These are phyloP conservation scores for Nasonia longicornis DNA, from an alignment of 1,140 invertebrate species.

Conservation along the genomic window DNA sequence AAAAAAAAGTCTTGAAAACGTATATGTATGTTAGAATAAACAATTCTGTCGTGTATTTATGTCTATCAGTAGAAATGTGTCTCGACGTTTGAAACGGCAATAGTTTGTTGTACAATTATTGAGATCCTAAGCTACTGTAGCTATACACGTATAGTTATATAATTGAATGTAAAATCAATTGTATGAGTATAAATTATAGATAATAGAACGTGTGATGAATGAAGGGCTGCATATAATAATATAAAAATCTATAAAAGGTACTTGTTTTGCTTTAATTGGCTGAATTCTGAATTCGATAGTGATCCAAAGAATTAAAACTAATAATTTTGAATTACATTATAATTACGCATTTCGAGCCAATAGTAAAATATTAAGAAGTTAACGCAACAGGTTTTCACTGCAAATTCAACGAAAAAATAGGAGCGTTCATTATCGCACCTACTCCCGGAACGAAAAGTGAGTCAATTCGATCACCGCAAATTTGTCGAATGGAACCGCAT, in stretches of 20 bases:
- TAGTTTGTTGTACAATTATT: constrained; percentile 27
- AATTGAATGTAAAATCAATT: not conserved
- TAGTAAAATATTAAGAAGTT: not conserved
- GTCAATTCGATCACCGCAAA: constrained; percentile 65
- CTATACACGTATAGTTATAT: not conserved
- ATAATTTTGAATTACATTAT: too few relatives aligned
- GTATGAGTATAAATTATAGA: not conserved
- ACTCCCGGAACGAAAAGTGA: constrained; percentile 68
- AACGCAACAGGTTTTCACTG: constrained; percentile 53
- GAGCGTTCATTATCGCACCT: constrained; percentile 54
- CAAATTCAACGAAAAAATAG: constrained; percentile 62
- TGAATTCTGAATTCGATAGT: too few relatives aligned
- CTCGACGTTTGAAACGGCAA: constrained; percentile 26
- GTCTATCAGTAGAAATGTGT: constrained; percentile 30
- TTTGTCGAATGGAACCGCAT: constrained; percentile 46
- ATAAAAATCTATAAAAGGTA: too few relatives aligned
- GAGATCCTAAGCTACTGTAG: constrained; percentile 44
- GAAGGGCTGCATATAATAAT: too few relatives aligned
- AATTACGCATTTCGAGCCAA: not conserved
- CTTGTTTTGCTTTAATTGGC: too few relatives aligned
- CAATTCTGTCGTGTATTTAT: constrained; percentile 57
- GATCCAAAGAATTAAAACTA: too few relatives aligned
- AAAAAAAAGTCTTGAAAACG: constrained; percentile 29
- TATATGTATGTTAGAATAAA: constrained; percentile 22
- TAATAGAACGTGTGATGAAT: too few relatives aligned